Evolutionary conservation across 2,888 invertebrate genomes (phyloP).

Genomic region (Macrosoma leucophasiata): DNA sequence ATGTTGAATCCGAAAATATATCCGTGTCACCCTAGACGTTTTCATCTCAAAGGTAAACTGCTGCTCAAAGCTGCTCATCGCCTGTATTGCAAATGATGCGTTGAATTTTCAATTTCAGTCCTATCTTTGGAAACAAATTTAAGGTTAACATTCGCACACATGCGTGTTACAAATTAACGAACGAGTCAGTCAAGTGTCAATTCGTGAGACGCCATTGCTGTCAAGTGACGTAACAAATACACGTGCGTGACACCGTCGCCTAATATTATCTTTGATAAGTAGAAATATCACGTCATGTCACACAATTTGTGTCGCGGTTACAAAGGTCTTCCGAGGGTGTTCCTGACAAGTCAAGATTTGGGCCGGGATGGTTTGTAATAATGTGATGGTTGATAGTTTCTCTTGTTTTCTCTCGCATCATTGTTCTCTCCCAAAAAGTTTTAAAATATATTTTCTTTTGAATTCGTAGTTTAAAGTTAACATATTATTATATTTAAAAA

Average conservation of each 20-base stretch:
- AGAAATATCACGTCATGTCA: slow-evolving; percentile 16
- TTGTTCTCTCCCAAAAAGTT: too few species aligned
- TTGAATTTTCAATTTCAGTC: slow-evolving; percentile 30
- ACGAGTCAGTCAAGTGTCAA: slow-evolving; percentile 65
- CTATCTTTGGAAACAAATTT: slow-evolving; percentile 20
- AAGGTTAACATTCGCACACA: slow-evolving; percentile 39
- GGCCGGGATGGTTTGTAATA: too few species aligned
- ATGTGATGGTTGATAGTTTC: too few species aligned
- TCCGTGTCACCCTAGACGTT: slow-evolving; percentile 37
- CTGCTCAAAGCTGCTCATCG: slow-evolving; percentile 36
- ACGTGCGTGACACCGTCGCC: slow-evolving; percentile 28
- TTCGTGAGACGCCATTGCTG: slow-evolving; percentile 43
- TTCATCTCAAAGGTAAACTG: slow-evolving; percentile 57
- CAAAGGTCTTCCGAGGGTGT: too few species aligned
- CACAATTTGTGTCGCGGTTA: slow-evolving; percentile 13
- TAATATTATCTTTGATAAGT: slow-evolving; percentile 21
- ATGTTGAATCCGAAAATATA: background rate
- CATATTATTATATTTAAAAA: too few species aligned
- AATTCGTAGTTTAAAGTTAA: too few species aligned
- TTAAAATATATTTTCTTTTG: too few species aligned
- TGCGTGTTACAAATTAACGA: slow-evolving; percentile 62
- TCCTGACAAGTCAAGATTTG: too few species aligned
- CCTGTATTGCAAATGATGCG: slow-evolving; percentile 32
- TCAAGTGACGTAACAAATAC: slow-evolving; percentile 40
- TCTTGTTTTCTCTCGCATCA: too few species aligned